Percentiles rank a stretch among this genome's conserved stretches.
Evolutionary conservation across 30 jellyfish, hydroid and myxozoan species (phyloP).

Genomic region (Pseudorhiza aurosa): DNA sequence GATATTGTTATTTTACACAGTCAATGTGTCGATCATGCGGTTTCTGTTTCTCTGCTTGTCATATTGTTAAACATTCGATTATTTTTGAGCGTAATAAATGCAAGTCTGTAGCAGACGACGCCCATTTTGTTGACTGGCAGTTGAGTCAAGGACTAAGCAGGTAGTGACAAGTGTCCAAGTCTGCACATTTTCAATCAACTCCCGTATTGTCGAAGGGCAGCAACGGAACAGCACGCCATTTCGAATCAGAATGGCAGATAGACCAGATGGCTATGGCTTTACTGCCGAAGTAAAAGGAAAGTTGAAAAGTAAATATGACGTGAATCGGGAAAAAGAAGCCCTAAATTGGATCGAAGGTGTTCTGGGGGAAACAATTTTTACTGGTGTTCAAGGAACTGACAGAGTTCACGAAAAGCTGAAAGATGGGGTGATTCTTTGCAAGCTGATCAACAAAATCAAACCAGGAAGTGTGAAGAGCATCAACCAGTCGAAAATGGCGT

Average conservation of each 20-base stretch:
- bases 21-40: too few species aligned
- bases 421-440: constrained; percentile 87
- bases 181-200: not conserved
- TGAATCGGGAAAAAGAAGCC: constrained; percentile 63
- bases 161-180: not conserved
- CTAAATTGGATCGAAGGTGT: constrained; percentile 78
- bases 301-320: constrained; percentile 69
- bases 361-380: constrained; percentile 56
- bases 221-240: too few species aligned
- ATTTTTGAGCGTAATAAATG: too few species aligned
- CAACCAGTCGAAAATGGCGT: constrained; percentile 73
- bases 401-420: constrained; percentile 72
- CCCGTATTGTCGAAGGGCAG: not conserved
- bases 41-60: constrained; percentile 30
- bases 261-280: constrained; percentile 60
- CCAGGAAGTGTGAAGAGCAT: constrained; percentile 83
- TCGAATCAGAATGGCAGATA: constrained; percentile 62
- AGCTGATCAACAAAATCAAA: constrained; percentile 66
- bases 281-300: constrained; percentile 67
- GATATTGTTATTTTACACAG: too few species aligned
- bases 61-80: constrained; percentile 2
- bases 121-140: too few species aligned
- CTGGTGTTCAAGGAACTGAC: constrained; percentile 62
- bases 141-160: too few species aligned
- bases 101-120: too few species aligned